Evolutionary conservation across 1,140 invertebrate species (phyloP), one percentile per base, ranked within the genome.

Genomic region (Drosophila bocki): DNA sequence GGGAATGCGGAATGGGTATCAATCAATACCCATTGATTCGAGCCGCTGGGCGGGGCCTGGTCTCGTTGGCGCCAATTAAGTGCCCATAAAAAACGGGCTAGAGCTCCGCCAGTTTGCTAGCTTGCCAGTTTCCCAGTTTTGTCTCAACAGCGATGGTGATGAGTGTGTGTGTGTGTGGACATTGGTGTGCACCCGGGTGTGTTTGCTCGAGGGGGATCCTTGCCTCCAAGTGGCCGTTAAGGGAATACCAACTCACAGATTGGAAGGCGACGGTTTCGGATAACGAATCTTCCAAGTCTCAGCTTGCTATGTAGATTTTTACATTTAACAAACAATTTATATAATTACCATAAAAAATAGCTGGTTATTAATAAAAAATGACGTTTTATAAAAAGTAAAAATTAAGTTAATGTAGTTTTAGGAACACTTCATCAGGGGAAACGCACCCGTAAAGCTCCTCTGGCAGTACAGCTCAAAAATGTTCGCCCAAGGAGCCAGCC

Each of bases 41-140:
- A 68, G 69, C 65, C 82, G 75, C 47, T 64, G 53, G 71, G 74
- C 53, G 75, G 62, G 75, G 59, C 83, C 32, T 69, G 80, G 80
- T 59, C 65, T 77, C 76, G 67, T 71, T 77, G 83, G 67, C 83
- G 83, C 80, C 83, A 86, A 86, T 86, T 86, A 86, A 82, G 82
- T 63, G 62, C 45, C 82, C 72, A 85, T 84, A 85, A 85, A 87
- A 82, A 87, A 77, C 63, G 47, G 65, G 54, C 69, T 61, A 57
- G 35, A 69, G 75, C 50, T 45, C 63, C 58, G 42, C 41, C 62
- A 65, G 62, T 62, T 65, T 65, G 57, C 60, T 45, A 56, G 48
- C 35, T 50, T 81, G 60, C 51, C 62, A 70, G 33, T 45, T 56
- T 19, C 9, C 47, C 35, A 62, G 51, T 48, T 82, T 86, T 86